Conservation (phyloP, 2,888 invertebrate species). For the Pemphredon lugubris region DNA sequence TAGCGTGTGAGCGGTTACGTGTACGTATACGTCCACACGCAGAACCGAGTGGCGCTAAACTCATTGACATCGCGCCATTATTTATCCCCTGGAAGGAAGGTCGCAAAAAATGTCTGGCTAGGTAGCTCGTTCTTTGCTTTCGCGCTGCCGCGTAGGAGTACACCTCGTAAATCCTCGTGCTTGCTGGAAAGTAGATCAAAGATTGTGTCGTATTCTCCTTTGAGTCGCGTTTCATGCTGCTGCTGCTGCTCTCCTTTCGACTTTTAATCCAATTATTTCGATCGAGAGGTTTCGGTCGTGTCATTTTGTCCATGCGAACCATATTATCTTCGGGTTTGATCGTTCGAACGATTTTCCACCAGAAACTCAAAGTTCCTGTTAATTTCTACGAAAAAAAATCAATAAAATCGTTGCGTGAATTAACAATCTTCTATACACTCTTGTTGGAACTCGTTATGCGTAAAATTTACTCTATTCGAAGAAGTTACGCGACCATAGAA, state of each 20-base stretch:
- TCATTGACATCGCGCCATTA: conserved; percentile 63
- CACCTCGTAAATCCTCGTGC: conserved; percentile 58
- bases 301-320: conserved; percentile 39
- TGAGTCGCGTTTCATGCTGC: conserved; percentile 28
- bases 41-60: conserved; percentile 65
- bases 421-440: too few species aligned
- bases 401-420: too few species aligned
- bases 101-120: conserved; percentile 37
- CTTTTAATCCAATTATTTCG: conserved; percentile 59
- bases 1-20: too few species aligned
- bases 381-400: too few species aligned
- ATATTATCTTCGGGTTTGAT: conserved; percentile 28
- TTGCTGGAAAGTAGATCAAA: conserved; percentile 57
- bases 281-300: conserved; percentile 38
- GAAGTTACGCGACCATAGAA: too few species aligned
- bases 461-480: too few species aligned
- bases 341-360: conserved; percentile 20
- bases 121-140: conserved; percentile 25
- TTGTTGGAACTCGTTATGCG: not conserved
- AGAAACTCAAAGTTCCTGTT: too few species aligned
- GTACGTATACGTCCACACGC: conserved; percentile 23
- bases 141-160: conserved; percentile 52
- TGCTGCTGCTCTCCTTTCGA: conserved; percentile 37
- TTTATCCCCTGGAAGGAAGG: conserved; percentile 55
- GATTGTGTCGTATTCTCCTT: conserved; percentile 58